Percentiles rank a stretch among this genome's conserved stretches.
Conservation (phyloP, 1,140 invertebrate genomes). For the Trinorchestia longiramus region DNA sequence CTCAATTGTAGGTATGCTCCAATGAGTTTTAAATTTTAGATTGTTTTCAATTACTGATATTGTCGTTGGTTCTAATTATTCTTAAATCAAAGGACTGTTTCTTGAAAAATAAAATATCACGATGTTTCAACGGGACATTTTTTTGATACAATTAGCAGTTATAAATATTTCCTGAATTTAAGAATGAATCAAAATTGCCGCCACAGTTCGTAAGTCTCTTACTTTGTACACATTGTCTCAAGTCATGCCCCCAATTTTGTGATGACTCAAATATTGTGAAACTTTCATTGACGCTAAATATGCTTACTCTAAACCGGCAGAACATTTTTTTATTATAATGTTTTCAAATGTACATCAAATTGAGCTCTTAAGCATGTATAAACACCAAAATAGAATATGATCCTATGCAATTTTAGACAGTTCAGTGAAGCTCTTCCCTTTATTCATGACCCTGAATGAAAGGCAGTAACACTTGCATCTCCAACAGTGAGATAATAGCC, state of each 20-base stretch:
- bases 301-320: not conserved
- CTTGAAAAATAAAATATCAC: too few species aligned
- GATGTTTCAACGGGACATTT: too few species aligned
- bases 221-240: not conserved
- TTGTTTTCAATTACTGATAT: not conserved
- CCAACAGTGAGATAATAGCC: not conserved
- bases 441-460: not conserved
- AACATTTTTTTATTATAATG: not conserved
- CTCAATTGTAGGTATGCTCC: not conserved
- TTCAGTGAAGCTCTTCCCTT: not conserved
- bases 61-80: not conserved
- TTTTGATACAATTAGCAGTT: too few species aligned
- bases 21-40: not conserved
- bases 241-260: not conserved
- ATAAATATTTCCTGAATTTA: not conserved
- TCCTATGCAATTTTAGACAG: not conserved
- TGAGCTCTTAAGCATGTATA: too few species aligned
- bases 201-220: not conserved
- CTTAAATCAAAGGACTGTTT: not conserved
- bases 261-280: not conserved
- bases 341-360: too few species aligned
- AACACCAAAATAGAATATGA: not conserved
- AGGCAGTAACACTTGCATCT: not conserved
- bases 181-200: not conserved
- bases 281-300: not conserved